Evolutionary conservation across 2,888 invertebrate species (phyloP), one percentile per base, ranked within the genome.

Genomic region (Matsumyia berberina): DNA sequence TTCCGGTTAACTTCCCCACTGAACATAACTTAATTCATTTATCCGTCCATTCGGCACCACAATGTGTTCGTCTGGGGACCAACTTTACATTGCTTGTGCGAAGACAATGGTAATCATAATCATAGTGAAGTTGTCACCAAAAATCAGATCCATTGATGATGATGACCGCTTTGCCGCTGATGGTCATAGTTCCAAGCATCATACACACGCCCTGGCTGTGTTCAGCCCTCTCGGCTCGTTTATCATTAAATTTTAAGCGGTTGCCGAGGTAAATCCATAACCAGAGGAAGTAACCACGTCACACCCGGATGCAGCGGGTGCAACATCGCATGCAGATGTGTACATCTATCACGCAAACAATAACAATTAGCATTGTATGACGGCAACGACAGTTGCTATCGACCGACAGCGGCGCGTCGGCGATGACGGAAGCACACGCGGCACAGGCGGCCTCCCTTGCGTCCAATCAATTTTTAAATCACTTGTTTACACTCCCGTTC

Each of bases 391-490:
- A 64, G 53, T 70, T 49, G 70, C 42, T 31, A 80, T 29, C 35
- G 44, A 11, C 66, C 62, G 55, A 46, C 51, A 60, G 53, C 15
- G 44, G 44, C 57, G 53, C 49, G 15, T 39, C 67, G 15, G 51
- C 35, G 72, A 64, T 78, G 57, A 72, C 64, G n/a, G 37, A 42
- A 55, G 15, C 37, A 49, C 53, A 73, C 33, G 29, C 31, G 19
- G 33, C 60, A 49, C 44, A 60, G 49, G 42, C 69, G 31, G 62
- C 12, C 53, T 79, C 79, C 69, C 67, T 57, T 51, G 79, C 8
- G 74, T 58, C 79, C 83, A 85, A 85, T 85, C 58, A 64, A 79
- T 79, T 73, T 74, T 79, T 74, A 79, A 83, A 78, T 73, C 83
- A 73, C 69, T 85, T 85, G 83, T 85, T 85, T 85, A 85, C 79